Conservation (phyloP, 1,140 invertebrate genomes). For the Acromyrmex echinatior region DNA sequence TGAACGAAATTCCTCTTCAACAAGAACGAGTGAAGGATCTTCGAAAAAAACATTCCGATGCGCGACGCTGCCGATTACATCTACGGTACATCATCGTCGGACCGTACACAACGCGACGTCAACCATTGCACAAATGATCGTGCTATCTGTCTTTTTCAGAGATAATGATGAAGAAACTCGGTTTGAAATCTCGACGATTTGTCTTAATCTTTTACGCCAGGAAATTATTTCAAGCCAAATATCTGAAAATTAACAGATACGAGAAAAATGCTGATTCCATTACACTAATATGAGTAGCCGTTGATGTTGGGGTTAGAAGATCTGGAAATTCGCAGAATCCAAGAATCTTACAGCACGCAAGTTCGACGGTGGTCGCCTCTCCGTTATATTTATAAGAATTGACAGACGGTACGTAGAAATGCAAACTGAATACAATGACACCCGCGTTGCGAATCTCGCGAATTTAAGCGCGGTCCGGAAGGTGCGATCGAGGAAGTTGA, state of each 20-base stretch:
- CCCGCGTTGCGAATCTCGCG: background rate
- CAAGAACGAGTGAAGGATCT: conserved; percentile 45
- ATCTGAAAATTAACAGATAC: background rate
- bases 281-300: background rate
- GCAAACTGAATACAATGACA: background rate
- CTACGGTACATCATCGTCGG: conserved; percentile 30
- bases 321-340: conserved; percentile 16
- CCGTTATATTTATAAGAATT: background rate
- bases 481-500: conserved; percentile 76
- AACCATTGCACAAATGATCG: conserved; percentile 45
- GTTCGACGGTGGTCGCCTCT: conserved; percentile 1
- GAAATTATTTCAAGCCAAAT: conserved; percentile 1
- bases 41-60: conserved; percentile 73
- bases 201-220: background rate
- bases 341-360: background rate
- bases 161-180: background rate
- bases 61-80: conserved; percentile 65
- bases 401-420: background rate
- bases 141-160: conserved; percentile 13
- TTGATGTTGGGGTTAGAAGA: background rate
- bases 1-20: conserved; percentile 73
- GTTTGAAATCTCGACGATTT: background rate
- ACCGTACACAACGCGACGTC: conserved; percentile 19
- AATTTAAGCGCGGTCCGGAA: conserved; percentile 56
- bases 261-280: background rate